Evolutionary conservation across 2,888 invertebrate genomes (phyloP), one percentile per base, ranked within the genome.

Genomic region (Apodemia zela): DNA sequence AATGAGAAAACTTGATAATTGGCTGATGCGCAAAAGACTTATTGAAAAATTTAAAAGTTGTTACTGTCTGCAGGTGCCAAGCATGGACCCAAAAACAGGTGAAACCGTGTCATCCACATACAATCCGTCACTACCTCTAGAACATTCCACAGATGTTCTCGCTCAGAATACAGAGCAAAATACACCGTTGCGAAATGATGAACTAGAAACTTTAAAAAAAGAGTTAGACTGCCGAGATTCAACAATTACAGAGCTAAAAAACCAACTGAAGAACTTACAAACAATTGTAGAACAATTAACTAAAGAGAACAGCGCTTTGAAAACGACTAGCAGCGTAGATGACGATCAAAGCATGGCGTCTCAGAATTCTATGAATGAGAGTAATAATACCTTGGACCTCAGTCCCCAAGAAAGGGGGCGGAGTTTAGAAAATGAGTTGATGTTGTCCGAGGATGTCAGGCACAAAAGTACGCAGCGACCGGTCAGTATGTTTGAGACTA

Each of bases 401-500:
- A 29, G 58, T 8, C 68, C 71, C 7, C 83, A 83, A 67, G 89
- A 89, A 72, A 73, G 89, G 51, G 91, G 92, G 63, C 85, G 89
- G 68, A 91, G 89, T 64, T 71, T 89, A 33, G 89, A 89, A 64
- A 85, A 85, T 11, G 89, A 90, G 2, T 71, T 87, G 67, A 69
- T 72, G 79, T 87, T 68, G 84, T 75, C 85, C 35, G 93, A 93
- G 67, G 92, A 93, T 21, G 89, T 42, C 92, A 70, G 84, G 59
- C 69, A 79, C 66, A 88, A 87, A 73, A 73, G 76, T 65, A 86
- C 87, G 67, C 96, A 95, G 82, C 92, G 97, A 76, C 97, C 97
- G 73, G 96, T 95, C 73, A 97, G 97, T 87, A 97, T 97, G 97
- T 97, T 95, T 86, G 97, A 97, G 85, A 94, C 96, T 70, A 93